Base-by-base conservation (phyloP, 2,888 invertebrate genomes). In the Coleophora deauratella region DNA sequence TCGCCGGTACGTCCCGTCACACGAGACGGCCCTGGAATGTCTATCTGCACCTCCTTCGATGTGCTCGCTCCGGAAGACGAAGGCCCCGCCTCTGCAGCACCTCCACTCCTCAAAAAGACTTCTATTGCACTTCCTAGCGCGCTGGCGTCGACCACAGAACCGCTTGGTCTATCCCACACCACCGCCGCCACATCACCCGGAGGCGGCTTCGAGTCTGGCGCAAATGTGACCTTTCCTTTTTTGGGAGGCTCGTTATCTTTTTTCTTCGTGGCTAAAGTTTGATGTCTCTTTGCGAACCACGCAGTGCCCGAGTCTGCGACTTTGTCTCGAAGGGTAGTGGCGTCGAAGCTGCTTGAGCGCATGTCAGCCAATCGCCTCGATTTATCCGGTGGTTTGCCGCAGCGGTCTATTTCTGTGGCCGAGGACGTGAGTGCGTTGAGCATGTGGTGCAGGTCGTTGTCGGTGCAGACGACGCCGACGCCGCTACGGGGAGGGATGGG, bases 271-370 rank as follows among this genome's bases (percentile, higher is more conserved):
- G 89, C 89, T 72, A 92, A 87, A 0, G 94, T 94, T 61, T 93
- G 92, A 62, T 93, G 93, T 3, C 94, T 89, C 55, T 91, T 91
- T 6, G 89, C 85, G 66, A 94, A 93, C 94, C 94, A 94, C 41
- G 89, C 91, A 7, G 91, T 89, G 28, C 91, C 89, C 0, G 80
- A 68, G 47, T 72, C 77, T 45, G 59, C 57, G 1, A 75, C 66
- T 45, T 74, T 73, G 7, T 88, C 87, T 35, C 88, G 84, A 33
- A 94, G 84, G 14, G 93, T 88, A 13, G 94, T 93, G 0, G 93
- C 90, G 68, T 95, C 94, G 59, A 95, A 94, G 70, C 94, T 95
- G 72, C 93, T 94, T 11, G 94, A 94, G 40, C 94, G 90, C 66
- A 90, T 91, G 49, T 90, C 91, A 48, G 89, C 90, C 42, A 91